These are phyloP conservation scores for Hesperia comma DNA, from an alignment of 2,888 invertebrate genomes.

Conservation along the genomic window DNA sequence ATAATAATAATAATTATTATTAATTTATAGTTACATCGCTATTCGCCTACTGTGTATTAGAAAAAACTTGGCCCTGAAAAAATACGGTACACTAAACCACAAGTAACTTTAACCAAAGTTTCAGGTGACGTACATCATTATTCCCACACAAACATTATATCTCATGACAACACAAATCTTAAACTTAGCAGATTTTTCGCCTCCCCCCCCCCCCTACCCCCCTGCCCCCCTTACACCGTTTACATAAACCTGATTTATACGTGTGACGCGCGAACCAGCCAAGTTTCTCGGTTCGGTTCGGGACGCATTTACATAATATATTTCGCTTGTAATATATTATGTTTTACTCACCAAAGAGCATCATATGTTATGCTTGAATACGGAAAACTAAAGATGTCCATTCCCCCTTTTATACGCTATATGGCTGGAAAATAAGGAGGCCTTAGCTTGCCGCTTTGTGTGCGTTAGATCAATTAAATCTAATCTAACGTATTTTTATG, in stretches of 20 bases:
- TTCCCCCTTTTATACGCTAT: neutral
- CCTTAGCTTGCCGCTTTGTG: no score
- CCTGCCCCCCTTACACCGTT: constrained; percentile 36
- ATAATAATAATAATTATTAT: no score
- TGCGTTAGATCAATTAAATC: no score
- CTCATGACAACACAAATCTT: constrained; percentile 49
- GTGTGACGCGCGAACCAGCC: constrained; percentile 49
- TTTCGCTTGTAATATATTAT: constrained; percentile 61
- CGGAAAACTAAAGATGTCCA: constrained; percentile 15
- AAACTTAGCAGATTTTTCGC: constrained; percentile 33
- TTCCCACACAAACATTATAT: constrained; percentile 30
- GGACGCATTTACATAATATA: constrained; percentile 66
- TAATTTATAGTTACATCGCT: no score
- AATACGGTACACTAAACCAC: neutral
- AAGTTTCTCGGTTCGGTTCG: constrained; percentile 52
- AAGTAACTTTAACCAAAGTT: constrained; percentile 5
- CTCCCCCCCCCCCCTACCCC: neutral
- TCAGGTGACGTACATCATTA: constrained; percentile 11
- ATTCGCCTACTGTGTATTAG: no score
- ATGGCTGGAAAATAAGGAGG: no score
- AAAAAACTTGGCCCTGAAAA: constrained; percentile 39
- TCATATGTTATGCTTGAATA: constrained; percentile 45
- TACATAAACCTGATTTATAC: constrained; percentile 59
- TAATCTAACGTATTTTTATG: no score
- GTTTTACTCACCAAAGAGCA: constrained; percentile 49